Base-by-base conservation (phyloP, 2,797 vertebrate genomes). In the Poeciliopsis presidionis region DNA sequence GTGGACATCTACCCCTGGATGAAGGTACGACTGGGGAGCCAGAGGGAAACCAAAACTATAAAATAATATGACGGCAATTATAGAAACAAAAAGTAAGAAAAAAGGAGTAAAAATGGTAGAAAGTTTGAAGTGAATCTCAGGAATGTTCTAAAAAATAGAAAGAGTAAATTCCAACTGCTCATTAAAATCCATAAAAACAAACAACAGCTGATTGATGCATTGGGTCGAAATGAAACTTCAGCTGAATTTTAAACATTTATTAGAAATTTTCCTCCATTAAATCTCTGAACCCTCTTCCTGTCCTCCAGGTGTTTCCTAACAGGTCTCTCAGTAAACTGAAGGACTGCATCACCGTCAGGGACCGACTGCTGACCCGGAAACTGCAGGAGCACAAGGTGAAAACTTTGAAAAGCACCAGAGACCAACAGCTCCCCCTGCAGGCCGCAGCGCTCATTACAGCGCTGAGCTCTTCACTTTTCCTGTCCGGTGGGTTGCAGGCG, bases 1-100 rank as follows among this genome's bases (percentile, higher is more conserved):
- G 90, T 96, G 77, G 96, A 96, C 91, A 88, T 96, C 30, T 96
- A 91, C 82, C 94, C 96, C 80, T 96, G 96, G 94, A 82, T 96
- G 74, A 90, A 93, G 93, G 95, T 96, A 70, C 0, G 1, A 3
- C 4, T 18, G 1, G 36, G 63, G 63, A 2, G 18, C 16, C 30
- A 36, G 18, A 65, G 28, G 5, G 7, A 33, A 61, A 65, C 18
- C 20, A 11, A 61, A 36, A 36, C 22, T 4, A 5, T 28, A n/a
- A 12, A 28, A 57, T 12, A 13, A 28, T 16, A n/a, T n/a, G 22
- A 12, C 14, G 8, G 49, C 2, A 7, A 20, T 49, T 20, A 20
- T 7, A 49, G 47, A 49, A 7, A 49, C 2, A 51, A 7, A 51
- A 51, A 22, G 47, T 7, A 51, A 51, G 18, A 51, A 20, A 51